Base-by-base conservation (phyloP, 2,113 vertebrate species). In the Phalacrocorax pelagicus region DNA sequence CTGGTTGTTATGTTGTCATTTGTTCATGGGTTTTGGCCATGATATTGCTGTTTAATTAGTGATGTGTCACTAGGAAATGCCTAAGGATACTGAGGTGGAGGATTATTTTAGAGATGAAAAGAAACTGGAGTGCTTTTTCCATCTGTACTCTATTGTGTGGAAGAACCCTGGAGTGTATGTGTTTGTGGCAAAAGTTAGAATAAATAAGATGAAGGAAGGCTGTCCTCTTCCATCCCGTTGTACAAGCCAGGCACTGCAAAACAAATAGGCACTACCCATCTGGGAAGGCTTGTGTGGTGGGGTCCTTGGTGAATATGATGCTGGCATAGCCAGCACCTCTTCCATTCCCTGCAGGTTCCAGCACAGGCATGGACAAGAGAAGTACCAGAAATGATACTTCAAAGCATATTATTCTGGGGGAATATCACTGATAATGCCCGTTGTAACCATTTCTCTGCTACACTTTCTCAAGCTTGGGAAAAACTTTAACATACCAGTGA, bases 21-120 rank as follows among this genome's bases (percentile, higher is more conserved):
- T 67, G 3, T 58, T 92, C 58, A 19, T 20, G 10, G 21, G 47
- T 61, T 82, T 90, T 12, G 1, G 34, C 16, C 11, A 44, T 16
- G 24, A 38, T 63, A 81, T 52, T 17, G 70, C n/a, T 81, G 30
- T 86, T 94, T 84, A 78, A 71, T 71, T 74, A 95, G 32, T 36
- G 47, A 91, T 74, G 42, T 62, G 65, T 95, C 86, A 91, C 71
- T 95, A 90, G 46, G 57, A 95, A 80, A 18, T 87, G 52, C 86
- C 51, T 61, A 72, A 80, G 49, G 57, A 57, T 85, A 65, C 6
- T 81, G 10, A 66, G 49, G 30, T n/a, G 54, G 15, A 85, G 67
- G n/a, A 57, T 44, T 92, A 23, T 23, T 88, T 81, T 67, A 67
- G 55, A 88, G 26, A 49, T 34, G 12, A 84, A 80, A 77, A 47